Percentiles rank a stretch among this genome's conserved stretches.
Conservation (phyloP, 23 tunicate genomes). For the Phallusia fumigata region DNA sequence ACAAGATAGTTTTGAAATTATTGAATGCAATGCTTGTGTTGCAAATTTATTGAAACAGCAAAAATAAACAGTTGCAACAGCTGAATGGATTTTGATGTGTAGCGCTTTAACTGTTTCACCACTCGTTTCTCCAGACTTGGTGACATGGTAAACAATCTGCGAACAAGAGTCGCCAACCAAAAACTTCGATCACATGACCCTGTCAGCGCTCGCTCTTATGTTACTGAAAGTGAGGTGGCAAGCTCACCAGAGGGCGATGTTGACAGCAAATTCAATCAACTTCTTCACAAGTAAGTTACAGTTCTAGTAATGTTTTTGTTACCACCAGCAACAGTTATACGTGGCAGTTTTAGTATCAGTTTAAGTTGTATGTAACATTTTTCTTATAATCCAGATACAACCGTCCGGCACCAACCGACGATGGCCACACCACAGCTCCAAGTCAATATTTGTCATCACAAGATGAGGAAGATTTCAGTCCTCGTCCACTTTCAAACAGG, state of each 20-base stretch:
- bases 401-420: constrained; percentile 27
- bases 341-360: no score
- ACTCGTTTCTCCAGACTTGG: constrained; percentile 19
- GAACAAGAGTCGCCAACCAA: neutral
- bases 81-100: no score
- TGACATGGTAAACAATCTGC: constrained; percentile 14
- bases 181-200: neutral
- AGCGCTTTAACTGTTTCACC: no score
- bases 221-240: neutral
- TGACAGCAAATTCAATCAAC: constrained; percentile 44
- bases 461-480: constrained; percentile 33
- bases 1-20: no score
- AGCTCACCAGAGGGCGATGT: constrained; percentile 42
- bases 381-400: constrained; percentile 27
- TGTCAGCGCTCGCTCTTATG: neutral
- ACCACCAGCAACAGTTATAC: no score
- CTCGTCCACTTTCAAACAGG: neutral
- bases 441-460: constrained; percentile 35
- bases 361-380: no score
- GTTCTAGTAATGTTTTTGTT: no score
- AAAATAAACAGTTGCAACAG: no score
- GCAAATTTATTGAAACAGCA: no score
- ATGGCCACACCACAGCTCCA: constrained; percentile 52
- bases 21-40: no score
- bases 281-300: constrained; percentile 25